Percentiles rank a stretch among this genome's conserved stretches.
These are phyloP conservation scores for Hydropotes inermis DNA, from an alignment of 2,113 vertebrate genomes.

Conservation along the genomic window DNA sequence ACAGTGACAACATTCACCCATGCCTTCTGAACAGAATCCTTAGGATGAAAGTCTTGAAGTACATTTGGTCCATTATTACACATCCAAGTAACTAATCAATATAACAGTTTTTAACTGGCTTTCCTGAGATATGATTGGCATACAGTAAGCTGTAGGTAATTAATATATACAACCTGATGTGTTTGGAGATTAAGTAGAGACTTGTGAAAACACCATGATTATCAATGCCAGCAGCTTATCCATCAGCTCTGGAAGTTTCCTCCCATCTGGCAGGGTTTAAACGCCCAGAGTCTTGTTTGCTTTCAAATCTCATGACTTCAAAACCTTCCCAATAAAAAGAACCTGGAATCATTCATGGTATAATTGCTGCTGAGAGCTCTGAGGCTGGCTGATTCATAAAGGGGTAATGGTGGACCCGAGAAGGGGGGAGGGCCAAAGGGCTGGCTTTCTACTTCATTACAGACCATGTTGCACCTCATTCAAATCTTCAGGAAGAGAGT, in stretches of 20 bases:
- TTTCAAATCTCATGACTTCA: constrained; percentile 1
- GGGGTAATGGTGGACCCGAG: neutral
- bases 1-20: neutral
- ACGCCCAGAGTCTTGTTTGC: neutral
- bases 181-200: neutral
- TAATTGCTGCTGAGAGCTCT: neutral
- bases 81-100: neutral
- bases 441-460: neutral
- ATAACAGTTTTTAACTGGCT: neutral
- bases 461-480: neutral
- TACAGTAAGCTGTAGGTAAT: neutral
- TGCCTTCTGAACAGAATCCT: neutral
- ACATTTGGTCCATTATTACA: neutral
- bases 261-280: neutral
- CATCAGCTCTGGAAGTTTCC: neutral
- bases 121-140: neutral
- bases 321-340: neutral
- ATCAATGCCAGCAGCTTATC: neutral
- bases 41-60: neutral
- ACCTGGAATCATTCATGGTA: neutral
- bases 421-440: neutral
- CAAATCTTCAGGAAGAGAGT: neutral
- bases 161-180: neutral
- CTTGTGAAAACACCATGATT: neutral
- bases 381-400: neutral